Conservation (phyloP, 2,797 vertebrate species). For the Cephalopachus bancanus region DNA sequence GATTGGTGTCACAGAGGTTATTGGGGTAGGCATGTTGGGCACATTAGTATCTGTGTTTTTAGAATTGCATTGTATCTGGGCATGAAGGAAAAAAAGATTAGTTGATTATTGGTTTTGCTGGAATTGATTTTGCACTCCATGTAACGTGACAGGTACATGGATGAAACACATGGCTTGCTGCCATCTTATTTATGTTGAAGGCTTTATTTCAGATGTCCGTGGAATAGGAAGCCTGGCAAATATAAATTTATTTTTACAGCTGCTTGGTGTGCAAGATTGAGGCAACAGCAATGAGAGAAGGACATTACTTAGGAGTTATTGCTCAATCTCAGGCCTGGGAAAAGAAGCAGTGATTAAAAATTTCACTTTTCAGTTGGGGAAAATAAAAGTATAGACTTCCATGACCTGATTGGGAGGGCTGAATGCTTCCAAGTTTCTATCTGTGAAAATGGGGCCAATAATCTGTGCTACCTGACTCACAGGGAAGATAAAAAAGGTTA, state of each 20-base stretch:
- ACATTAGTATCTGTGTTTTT: conserved; percentile 73
- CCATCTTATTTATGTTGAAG: conserved; percentile 72
- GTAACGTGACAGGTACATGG: conserved; percentile 70
- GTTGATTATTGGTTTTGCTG: conserved; percentile 75
- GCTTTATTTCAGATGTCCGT: conserved; percentile 68
- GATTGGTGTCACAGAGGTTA: conserved; percentile 74
- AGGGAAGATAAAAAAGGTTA: conserved; percentile 70
- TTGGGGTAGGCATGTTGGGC: neutral
- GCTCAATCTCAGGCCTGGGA: neutral
- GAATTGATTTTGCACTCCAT: conserved; percentile 75
- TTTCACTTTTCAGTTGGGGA: conserved; percentile 67
- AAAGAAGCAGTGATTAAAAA: conserved; percentile 62
- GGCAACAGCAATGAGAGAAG: neutral
- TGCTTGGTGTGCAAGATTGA: neutral
- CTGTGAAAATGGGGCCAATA: conserved; percentile 79
- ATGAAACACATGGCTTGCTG: conserved; percentile 67
- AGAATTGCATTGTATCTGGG: conserved; percentile 70
- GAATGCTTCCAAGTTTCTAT: conserved; percentile 70
- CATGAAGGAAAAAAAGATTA: neutral
- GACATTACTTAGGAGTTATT: neutral
- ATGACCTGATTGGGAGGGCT: conserved; percentile 73
- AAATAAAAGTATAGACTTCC: conserved; percentile 62
- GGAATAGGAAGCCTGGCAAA: conserved; percentile 62
- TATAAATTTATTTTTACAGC: conserved; percentile 59
- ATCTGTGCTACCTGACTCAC: conserved; percentile 74